Evolutionary conservation across 2,113 vertebrate species (phyloP).

Genomic region (Gallinago undulata): DNA sequence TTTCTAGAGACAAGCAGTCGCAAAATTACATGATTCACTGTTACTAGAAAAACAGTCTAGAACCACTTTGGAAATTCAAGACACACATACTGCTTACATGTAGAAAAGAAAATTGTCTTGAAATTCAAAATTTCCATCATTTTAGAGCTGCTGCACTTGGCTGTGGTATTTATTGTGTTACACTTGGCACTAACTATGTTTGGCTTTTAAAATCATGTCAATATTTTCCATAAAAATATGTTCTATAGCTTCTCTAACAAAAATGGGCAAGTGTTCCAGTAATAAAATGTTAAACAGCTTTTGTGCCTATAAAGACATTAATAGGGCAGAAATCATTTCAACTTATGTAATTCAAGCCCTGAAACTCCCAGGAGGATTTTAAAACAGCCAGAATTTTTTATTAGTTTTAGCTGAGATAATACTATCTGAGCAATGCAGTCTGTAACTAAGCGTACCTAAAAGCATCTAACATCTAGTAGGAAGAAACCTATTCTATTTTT

Average conservation of each 20-base stretch:
- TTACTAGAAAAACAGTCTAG: constrained; percentile 23
- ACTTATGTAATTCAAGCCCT: background rate
- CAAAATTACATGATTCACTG: background rate
- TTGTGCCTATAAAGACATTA: constrained; percentile 25
- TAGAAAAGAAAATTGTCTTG: constrained; percentile 11
- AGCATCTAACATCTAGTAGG: background rate
- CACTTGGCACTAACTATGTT: background rate
- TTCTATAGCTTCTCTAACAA: background rate
- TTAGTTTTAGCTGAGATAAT: constrained; percentile 36
- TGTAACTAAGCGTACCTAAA: background rate
- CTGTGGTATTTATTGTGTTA: constrained; percentile 23
- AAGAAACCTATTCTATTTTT: background rate
- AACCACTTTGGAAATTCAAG: constrained; percentile 7
- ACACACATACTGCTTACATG: background rate
- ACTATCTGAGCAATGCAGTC: background rate
- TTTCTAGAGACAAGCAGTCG: background rate
- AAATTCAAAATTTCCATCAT: constrained; percentile 26
- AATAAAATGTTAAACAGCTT: constrained; percentile 8
- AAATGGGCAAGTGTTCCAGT: background rate
- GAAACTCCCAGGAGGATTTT: background rate
- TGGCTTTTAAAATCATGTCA: constrained; percentile 36
- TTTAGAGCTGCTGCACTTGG: constrained; percentile 1
- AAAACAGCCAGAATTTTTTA: background rate
- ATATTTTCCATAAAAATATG: constrained; percentile 17
- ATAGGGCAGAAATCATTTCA: constrained; percentile 22